Conservation (phyloP, 2,888 invertebrate genomes). For the Omphaloscelis lunosa region DNA sequence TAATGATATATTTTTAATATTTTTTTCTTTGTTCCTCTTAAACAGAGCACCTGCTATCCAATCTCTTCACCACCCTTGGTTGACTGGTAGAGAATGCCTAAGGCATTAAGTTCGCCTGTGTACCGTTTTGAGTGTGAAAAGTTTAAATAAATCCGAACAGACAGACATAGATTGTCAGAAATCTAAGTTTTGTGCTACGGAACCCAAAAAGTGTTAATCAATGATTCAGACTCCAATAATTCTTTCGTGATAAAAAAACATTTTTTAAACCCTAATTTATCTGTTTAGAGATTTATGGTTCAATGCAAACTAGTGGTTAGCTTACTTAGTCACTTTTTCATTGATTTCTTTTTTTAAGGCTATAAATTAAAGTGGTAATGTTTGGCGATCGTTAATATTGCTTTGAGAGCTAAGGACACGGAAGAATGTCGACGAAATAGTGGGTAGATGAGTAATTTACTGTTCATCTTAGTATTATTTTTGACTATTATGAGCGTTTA, state of each 20-base stretch:
- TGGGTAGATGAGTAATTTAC: slow-evolving; percentile 26
- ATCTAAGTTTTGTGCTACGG: neutral
- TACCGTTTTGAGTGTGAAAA: no score
- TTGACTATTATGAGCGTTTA: no score
- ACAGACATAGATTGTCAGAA: neutral
- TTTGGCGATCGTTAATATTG: slow-evolving; percentile 42
- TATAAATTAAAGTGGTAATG: slow-evolving; percentile 28
- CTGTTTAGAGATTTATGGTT: slow-evolving; percentile 33
- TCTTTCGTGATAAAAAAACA: slow-evolving; percentile 30
- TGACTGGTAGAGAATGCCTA: no score
- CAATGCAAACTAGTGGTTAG: slow-evolving; percentile 40
- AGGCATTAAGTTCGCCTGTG: no score
- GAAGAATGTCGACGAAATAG: slow-evolving; percentile 26
- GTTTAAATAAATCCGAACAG: neutral
- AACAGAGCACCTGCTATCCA: no score
- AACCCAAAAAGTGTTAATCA: neutral
- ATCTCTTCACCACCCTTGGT: no score
- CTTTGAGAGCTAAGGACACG: slow-evolving; percentile 19
- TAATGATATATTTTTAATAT: no score
- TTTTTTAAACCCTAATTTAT: slow-evolving; percentile 39
- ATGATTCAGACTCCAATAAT: slow-evolving; percentile 24
- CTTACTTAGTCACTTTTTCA: slow-evolving; percentile 23
- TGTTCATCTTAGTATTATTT: neutral
- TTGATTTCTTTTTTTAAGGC: slow-evolving; percentile 24
- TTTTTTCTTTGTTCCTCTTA: no score